phyloP scores from a whole-genome alignment of 1,140 invertebrate genomes.

The Gerris buenoi region DNA sequence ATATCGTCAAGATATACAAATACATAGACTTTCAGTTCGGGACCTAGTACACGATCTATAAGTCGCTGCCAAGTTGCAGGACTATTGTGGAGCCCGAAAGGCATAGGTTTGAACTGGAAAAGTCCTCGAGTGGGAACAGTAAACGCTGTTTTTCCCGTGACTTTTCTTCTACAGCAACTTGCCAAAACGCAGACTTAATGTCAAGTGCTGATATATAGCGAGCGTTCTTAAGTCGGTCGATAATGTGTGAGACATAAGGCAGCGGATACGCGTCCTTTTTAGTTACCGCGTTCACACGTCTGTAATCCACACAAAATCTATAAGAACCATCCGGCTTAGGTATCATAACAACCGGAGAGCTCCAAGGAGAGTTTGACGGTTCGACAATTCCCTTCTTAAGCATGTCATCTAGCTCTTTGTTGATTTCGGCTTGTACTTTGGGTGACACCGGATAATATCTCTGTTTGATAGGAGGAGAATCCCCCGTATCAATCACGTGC shows the following conservation, averaged over 20 bases:
- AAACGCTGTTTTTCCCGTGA: constrained; percentile 16
- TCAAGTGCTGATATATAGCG: constrained; percentile 24
- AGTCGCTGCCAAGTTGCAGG: constrained; percentile 24
- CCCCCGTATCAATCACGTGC: no score
- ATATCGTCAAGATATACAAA: constrained; percentile 25
- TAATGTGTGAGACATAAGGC: not conserved
- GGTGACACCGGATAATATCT: constrained; percentile 12
- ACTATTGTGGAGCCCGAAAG: constrained; percentile 28
- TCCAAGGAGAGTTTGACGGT: constrained; percentile 32
- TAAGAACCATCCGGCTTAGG: constrained; percentile 34
- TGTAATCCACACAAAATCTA: constrained; percentile 34
- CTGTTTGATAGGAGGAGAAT: constrained; percentile 12
- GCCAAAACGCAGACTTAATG: constrained; percentile 24
- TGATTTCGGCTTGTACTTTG: constrained; percentile 9
- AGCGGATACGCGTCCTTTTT: constrained; percentile 21
- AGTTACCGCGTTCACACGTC: constrained; percentile 31
- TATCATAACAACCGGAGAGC: constrained; percentile 33
- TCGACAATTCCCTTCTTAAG: constrained; percentile 18
- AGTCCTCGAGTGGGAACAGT: constrained; percentile 19
- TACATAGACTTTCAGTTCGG: constrained; percentile 7
- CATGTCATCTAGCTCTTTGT: no score
- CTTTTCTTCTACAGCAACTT: constrained; percentile 10
- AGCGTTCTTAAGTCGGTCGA: constrained; percentile 23
- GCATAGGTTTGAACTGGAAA: constrained; percentile 26
- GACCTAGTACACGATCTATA: constrained; percentile 20